phyloP scores from a whole-genome alignment of 2,797 vertebrate species.

The Gephyroberyx darwinii region DNA sequence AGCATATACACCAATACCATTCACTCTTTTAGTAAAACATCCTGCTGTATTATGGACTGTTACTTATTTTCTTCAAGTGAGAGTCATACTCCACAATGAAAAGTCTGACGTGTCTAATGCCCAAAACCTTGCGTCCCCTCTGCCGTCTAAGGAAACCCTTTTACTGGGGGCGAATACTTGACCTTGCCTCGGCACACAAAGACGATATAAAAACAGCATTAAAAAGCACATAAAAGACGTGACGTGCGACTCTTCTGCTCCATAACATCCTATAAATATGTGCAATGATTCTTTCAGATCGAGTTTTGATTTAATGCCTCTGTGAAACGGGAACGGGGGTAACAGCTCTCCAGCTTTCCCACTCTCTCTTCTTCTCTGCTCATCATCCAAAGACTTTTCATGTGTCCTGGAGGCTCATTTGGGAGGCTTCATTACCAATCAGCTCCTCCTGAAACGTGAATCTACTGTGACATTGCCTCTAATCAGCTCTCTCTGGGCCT shows the following conservation, averaged over 20 bases:
- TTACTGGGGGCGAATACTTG: constrained; percentile 64
- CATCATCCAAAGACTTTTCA: constrained; percentile 46
- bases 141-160: constrained; percentile 47
- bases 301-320: constrained; percentile 54
- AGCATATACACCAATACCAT: constrained; percentile 25
- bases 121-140: constrained; percentile 33
- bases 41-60: constrained; percentile 22
- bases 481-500: constrained; percentile 62
- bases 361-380: constrained; percentile 33
- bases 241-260: constrained; percentile 36
- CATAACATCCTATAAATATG: constrained; percentile 60
- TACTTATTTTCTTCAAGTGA: constrained; percentile 22
- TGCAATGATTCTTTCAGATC: constrained; percentile 58
- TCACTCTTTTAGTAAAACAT: constrained; percentile 28
- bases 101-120: constrained; percentile 9
- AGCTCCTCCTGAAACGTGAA: constrained; percentile 60
- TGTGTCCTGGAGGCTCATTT: constrained; percentile 57
- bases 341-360: constrained; percentile 24
- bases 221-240: constrained; percentile 55
- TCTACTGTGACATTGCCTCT: constrained; percentile 69
- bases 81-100: constrained; percentile 43
- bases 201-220: constrained; percentile 41
- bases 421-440: constrained; percentile 67
- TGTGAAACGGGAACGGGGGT: constrained; percentile 46
- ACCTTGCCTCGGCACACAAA: constrained; percentile 59